Percentiles rank a stretch among this genome's conserved stretches.
Conservation (phyloP, 2,888 invertebrate species). For the Macrophya annulata region DNA sequence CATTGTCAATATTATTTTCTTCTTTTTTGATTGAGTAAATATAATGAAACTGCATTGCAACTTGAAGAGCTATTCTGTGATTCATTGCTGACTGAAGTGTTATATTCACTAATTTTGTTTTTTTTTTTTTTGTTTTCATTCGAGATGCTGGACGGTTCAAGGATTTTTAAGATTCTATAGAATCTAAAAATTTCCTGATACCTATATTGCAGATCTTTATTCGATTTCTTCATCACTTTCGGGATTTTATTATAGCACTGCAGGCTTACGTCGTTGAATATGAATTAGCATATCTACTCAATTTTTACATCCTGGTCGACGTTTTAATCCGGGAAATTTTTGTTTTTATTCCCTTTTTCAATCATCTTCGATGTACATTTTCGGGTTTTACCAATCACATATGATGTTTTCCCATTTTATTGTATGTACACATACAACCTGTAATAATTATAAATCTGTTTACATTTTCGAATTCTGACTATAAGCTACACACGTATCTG, state of each 20-base stretch:
- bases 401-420: neutral
- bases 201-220: neutral
- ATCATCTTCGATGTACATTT: neutral
- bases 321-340: neutral
- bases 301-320: neutral
- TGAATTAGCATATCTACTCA: neutral
- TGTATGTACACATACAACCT: too few species aligned
- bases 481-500: neutral
- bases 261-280: neutral
- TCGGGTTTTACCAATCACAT: slow-evolving; percentile 10
- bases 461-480: neutral
- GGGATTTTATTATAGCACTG: neutral
- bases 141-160: slow-evolving; percentile 10
- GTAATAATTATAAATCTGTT: neutral
- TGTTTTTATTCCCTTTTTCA: neutral
- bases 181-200: neutral
- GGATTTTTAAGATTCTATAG: neutral
- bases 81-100: neutral
- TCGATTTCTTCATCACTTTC: neutral
- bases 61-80: neutral
- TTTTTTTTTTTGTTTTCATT: neutral
- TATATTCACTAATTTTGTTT: neutral
- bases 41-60: neutral
- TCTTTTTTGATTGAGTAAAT: neutral
- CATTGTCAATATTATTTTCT: neutral